Base-by-base conservation (phyloP, 2,113 vertebrate species). In the Micromys minutus region DNA sequence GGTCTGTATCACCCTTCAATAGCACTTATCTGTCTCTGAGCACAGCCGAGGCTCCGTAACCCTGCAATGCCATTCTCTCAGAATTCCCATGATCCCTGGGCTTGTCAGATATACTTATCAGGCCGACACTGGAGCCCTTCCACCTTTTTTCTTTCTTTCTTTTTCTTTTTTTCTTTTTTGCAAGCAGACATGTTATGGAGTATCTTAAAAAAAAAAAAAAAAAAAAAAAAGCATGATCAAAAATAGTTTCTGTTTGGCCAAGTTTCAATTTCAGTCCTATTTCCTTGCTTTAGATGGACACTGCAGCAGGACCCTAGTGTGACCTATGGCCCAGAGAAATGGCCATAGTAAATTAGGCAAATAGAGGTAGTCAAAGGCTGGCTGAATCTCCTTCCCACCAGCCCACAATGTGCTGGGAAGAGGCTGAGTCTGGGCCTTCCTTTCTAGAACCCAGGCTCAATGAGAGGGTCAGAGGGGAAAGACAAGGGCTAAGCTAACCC, bases 31-130 rank as follows among this genome's bases (percentile, higher is more conserved):
- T 72, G 85, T 88, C 90, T 50, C 9, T 75, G 90, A 96, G 94
- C 45, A 59, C 5, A 12, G 52, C 76, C 0, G 69, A 91, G 87
- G 86, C 90, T 69, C 92, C 5, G 83, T 96, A 95, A 97, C 96
- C 97, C 85, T 4, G 1, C 50, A 55, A 61, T 12, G 93, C 92
- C 81, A 74, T 90, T 94, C 95, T 94, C 75, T 61, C 88, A 72
- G 81, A 52, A 94, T 98, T 98, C 97, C 97, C 97, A 98, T 95
- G 97, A 74, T 97, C 96, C 17, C 61, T 52, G 74, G 80, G 61
- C 76, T 96, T 72, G 61, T 96, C 95, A 96, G 61, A 94, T 86
- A 72, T 31, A 69, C 93, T 98, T 97, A 97, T 91, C 96, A 95
- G 77, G 87, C 84, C 89, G 93, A 96, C 74, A 10, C 61, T 96